Percentiles rank a stretch among this genome's conserved stretches.
phyloP scores from a whole-genome alignment of 1,140 invertebrate species.

The Leucophenga varia region DNA sequence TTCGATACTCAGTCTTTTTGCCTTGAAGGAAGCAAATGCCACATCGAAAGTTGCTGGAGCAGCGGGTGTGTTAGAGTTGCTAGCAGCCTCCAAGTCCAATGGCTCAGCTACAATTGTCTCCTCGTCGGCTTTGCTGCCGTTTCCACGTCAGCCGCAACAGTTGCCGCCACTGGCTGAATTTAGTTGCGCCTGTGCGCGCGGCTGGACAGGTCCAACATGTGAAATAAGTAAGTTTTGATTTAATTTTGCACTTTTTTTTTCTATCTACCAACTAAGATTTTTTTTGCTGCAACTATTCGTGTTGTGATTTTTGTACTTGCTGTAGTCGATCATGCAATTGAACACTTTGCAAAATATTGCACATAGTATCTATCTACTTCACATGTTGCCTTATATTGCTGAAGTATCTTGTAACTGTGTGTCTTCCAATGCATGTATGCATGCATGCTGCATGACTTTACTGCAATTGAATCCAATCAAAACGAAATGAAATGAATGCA shows the following conservation, averaged over 20 bases:
- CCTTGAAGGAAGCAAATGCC: slow-evolving; percentile 19
- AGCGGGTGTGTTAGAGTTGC: too few relatives aligned
- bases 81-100: slow-evolving; percentile 3
- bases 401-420: too few relatives aligned
- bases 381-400: too few relatives aligned
- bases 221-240: slow-evolving; percentile 64
- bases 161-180: slow-evolving; percentile 57
- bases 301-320: background rate
- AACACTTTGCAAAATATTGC: slow-evolving; percentile 19
- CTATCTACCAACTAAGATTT: too few relatives aligned
- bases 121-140: slow-evolving; percentile 14
- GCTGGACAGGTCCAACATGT: slow-evolving; percentile 83
- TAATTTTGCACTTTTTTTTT: slow-evolving; percentile 33
- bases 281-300: too few relatives aligned
- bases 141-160: slow-evolving; percentile 16
- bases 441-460: too few relatives aligned
- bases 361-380: too few relatives aligned
- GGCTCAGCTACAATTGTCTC: slow-evolving; percentile 2
- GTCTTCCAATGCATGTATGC: too few relatives aligned
- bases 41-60: slow-evolving; percentile 19
- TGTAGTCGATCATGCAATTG: slow-evolving; percentile 46
- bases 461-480: too few relatives aligned
- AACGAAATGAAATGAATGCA: slow-evolving; percentile 53
- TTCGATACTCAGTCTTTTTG: slow-evolving; percentile 40
- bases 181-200: slow-evolving; percentile 80